Conservation (phyloP, 2,888 invertebrate genomes). For the Ornithoptera alexandrae region DNA sequence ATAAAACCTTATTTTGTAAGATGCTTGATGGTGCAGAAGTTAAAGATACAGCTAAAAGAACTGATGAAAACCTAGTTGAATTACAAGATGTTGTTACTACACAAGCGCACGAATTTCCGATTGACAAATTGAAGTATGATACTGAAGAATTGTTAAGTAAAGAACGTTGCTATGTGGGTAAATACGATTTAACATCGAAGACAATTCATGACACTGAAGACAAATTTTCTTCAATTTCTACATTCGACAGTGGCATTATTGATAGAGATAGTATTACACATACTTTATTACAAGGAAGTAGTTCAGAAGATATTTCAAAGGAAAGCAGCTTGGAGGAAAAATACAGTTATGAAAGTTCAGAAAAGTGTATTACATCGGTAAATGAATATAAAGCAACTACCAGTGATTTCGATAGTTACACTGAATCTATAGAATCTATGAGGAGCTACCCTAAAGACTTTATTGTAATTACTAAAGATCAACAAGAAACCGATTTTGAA, state of each 20-base stretch:
- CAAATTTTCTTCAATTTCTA: conserved; percentile 43
- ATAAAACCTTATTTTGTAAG: neutral
- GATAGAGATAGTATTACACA: conserved; percentile 48
- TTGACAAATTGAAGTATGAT: neutral
- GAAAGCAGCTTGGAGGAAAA: conserved; percentile 72
- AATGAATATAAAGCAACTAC: conserved; percentile 30
- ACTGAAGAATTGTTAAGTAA: conserved; percentile 41
- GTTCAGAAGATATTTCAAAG: conserved; percentile 69
- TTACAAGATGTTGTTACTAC: neutral
- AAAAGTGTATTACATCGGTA: conserved; percentile 45
- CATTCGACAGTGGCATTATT: conserved; percentile 46
- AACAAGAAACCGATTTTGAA: conserved; percentile 31
- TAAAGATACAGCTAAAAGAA: neutral
- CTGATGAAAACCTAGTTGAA: neutral
- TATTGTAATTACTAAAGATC: conserved; percentile 26
- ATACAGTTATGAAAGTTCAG: conserved; percentile 64
- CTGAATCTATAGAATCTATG: conserved; percentile 41
- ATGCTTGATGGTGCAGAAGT: neutral
- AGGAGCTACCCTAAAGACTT: conserved; percentile 39
- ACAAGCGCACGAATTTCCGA: neutral
- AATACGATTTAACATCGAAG: conserved; percentile 34
- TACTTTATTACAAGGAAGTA: conserved; percentile 51
- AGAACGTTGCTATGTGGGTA: conserved; percentile 40
- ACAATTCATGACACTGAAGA: conserved; percentile 37
- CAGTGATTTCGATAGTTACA: conserved; percentile 33